These are phyloP conservation scores for Entosphenus tridentatus DNA, from an alignment of 2,113 vertebrate genomes.

Conservation along the genomic window DNA sequence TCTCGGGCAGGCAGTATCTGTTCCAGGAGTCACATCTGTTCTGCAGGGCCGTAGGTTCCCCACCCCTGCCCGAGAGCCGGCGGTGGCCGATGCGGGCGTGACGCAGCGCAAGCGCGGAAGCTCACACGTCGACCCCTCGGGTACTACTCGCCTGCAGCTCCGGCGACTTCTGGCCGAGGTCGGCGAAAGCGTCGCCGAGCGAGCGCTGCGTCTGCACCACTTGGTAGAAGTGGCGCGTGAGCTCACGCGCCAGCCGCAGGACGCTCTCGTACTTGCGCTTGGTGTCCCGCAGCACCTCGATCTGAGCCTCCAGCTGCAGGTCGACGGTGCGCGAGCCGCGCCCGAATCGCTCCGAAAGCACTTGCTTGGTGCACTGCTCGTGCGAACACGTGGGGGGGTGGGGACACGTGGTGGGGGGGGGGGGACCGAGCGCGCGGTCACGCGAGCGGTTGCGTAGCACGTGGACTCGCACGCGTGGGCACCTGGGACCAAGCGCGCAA, in stretches of 20 bases:
- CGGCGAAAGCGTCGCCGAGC: constrained; percentile 71
- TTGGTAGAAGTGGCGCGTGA: constrained; percentile 83
- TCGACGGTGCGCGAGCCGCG: constrained; percentile 77
- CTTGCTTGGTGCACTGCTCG: constrained; percentile 72
- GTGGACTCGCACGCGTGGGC: no score
- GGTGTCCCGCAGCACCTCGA: constrained; percentile 74
- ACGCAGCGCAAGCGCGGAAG: no score
- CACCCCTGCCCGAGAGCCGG: no score
- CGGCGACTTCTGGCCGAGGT: constrained; percentile 94
- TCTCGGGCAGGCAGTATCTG: no score
- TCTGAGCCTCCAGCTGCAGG: constrained; percentile 81
- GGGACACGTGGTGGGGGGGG: background rate
- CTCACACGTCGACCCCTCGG: no score
- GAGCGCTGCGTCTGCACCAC: constrained; percentile 89
- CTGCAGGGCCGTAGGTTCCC: no score
- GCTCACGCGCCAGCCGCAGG: constrained; percentile 48
- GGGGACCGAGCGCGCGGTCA: constrained; percentile 7
- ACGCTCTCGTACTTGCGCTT: constrained; percentile 76
- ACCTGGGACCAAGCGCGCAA: no score
- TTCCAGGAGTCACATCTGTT: no score
- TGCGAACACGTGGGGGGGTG: background rate
- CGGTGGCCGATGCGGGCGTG: no score
- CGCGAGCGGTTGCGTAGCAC: no score
- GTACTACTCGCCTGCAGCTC: constrained; percentile 46
- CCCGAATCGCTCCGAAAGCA: constrained; percentile 74